Percentiles rank a stretch among this genome's conserved stretches.
Conservation (phyloP, 92 coral and sea anemone species). For the Palythoa grandiflora region DNA sequence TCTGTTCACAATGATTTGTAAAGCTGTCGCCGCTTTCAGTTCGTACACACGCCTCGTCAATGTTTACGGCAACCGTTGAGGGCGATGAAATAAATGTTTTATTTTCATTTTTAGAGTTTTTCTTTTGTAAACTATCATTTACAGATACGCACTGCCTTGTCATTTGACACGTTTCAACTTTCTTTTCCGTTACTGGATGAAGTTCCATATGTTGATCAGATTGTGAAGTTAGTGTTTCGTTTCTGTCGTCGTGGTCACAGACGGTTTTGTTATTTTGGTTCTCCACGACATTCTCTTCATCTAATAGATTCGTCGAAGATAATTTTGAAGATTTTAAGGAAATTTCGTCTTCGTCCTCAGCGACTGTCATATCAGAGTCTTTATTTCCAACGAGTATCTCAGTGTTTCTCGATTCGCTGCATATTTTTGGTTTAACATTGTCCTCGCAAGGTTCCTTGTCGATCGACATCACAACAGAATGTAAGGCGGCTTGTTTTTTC, state of each 20-base stretch:
- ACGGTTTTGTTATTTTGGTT: neutral
- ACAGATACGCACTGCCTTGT: neutral
- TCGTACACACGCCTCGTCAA: neutral
- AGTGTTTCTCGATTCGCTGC: neutral
- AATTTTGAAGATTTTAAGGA: neutral
- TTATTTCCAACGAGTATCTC: neutral
- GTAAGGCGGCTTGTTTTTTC: neutral
- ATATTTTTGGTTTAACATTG: neutral
- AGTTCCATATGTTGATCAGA: neutral
- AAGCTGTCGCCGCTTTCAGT: neutral
- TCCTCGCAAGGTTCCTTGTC: constrained; percentile 15
- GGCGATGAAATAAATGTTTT: neutral
- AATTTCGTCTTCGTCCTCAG: neutral
- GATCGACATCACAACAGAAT: constrained; percentile 16
- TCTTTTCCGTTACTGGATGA: neutral
- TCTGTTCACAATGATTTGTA: neutral
- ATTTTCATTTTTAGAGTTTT: neutral
- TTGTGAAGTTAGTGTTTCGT: neutral
- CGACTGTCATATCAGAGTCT: neutral
- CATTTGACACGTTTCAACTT: neutral
- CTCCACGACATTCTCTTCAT: neutral
- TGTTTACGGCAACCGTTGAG: constrained; percentile 11
- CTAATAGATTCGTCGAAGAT: neutral
- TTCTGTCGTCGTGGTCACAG: neutral
- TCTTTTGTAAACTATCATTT: neutral